Conservation (phyloP, 2,797 vertebrate species). For the Borostomias antarcticus region DNA sequence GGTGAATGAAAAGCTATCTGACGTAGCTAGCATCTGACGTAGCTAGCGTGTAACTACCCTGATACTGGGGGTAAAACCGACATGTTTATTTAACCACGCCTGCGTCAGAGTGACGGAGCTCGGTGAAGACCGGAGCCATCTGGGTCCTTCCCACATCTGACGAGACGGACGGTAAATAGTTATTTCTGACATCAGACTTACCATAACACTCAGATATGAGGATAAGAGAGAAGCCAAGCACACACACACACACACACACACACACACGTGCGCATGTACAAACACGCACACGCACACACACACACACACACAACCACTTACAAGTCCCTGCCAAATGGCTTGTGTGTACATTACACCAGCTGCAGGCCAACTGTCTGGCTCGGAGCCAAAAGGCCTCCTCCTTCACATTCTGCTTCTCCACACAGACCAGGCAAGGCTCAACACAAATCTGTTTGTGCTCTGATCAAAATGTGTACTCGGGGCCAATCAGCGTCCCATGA, state of each 20-base stretch:
- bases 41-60: no score
- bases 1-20: no score
- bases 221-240: conserved; percentile 37
- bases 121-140: no score
- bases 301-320: conserved; percentile 21
- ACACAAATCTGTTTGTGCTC: no score
- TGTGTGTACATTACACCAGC: conserved; percentile 28
- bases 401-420: conserved; percentile 3
- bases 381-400: conserved; percentile 49
- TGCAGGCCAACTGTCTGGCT: conserved; percentile 37
- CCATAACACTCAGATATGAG: conserved; percentile 43
- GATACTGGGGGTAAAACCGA: no score
- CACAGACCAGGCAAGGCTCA: no score
- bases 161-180: conserved; percentile 15
- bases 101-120: no score
- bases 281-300: background rate
- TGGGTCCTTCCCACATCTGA: background rate
- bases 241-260: conserved; percentile 10
- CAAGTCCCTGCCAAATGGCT: background rate
- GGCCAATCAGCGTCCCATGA: no score
- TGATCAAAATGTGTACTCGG: no score
- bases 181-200: conserved; percentile 48
- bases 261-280: conserved; percentile 25
- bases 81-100: no score
- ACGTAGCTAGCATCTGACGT: no score